Evolutionary conservation across 2,797 vertebrate species (phyloP).

Genomic region (Epinephelus coioides): DNA sequence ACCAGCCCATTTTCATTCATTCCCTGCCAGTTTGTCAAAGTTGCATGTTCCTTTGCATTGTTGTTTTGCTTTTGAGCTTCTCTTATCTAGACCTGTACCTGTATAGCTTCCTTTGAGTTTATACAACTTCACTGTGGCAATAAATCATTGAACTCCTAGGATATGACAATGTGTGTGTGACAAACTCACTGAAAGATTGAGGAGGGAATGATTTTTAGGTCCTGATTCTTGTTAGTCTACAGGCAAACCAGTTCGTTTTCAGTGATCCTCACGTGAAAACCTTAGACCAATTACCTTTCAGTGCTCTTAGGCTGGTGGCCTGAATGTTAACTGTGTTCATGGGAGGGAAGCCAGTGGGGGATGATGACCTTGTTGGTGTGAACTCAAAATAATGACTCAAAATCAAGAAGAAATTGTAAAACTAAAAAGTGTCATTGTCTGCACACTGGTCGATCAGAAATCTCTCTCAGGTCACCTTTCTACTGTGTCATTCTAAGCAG

Average conservation of each 20-base stretch:
- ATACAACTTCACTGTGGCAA: neutral
- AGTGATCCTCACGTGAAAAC: neutral
- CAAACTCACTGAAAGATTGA: neutral
- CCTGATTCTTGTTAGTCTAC: neutral
- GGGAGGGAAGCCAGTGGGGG: neutral
- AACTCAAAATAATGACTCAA: too few species aligned
- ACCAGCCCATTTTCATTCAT: neutral
- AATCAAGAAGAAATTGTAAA: too few species aligned
- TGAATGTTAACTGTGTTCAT: neutral
- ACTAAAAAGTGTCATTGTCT: neutral
- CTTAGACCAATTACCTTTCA: neutral
- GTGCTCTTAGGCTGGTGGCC: neutral
- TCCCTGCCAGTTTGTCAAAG: neutral
- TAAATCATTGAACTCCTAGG: neutral
- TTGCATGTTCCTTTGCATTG: neutral
- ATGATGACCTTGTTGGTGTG: neutral
- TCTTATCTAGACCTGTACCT: neutral
- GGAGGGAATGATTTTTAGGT: neutral
- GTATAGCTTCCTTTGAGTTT: too few species aligned
- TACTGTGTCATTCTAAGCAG: conserved; percentile 30
- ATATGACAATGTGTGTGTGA: neutral
- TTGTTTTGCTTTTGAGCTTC: neutral
- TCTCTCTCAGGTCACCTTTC: conserved; percentile 4
- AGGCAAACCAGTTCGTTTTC: neutral
- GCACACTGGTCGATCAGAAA: neutral